A percentile compares a stretch with the other conserved stretches of the same genome.
Conservation (phyloP, 2,888 invertebrate species). For the Scaptomyza reducta region DNA sequence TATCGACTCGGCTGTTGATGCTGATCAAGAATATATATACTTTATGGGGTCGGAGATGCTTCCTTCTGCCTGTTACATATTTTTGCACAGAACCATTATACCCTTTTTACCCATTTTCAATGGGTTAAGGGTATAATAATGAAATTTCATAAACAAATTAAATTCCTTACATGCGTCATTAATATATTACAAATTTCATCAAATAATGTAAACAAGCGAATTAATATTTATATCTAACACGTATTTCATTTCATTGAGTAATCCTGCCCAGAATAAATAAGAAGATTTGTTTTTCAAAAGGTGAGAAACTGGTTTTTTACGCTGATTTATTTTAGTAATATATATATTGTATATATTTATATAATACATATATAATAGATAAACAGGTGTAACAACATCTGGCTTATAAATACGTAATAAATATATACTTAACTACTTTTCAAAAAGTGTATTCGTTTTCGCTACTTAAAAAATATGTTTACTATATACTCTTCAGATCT, state of each 20-base stretch:
- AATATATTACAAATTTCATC: background rate
- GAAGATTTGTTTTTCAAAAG: background rate
- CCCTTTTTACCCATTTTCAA: too few relatives aligned
- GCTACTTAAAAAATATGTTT: constrained; percentile 36
- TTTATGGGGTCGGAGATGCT: too few relatives aligned
- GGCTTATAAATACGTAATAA: constrained; percentile 42
- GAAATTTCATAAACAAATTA: background rate
- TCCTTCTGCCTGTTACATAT: too few relatives aligned
- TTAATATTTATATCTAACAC: background rate
- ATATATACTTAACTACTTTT: constrained; percentile 25
- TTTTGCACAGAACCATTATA: too few relatives aligned
- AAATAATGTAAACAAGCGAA: background rate
- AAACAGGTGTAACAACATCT: constrained; percentile 19
- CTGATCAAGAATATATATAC: too few relatives aligned
- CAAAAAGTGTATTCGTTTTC: constrained; percentile 27
- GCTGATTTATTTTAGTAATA: constrained; percentile 28
- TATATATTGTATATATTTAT: constrained; percentile 19
- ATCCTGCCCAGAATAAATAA: background rate
- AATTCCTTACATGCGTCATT: background rate
- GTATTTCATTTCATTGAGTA: background rate
- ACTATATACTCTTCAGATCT: constrained; percentile 22
- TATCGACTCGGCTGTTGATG: too few relatives aligned
- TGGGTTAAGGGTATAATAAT: too few relatives aligned
- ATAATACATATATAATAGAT: constrained; percentile 25
- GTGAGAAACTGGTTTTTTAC: constrained; percentile 14